Conservation (phyloP, 2,888 invertebrate species). For the Schrankia costaestrigalis region DNA sequence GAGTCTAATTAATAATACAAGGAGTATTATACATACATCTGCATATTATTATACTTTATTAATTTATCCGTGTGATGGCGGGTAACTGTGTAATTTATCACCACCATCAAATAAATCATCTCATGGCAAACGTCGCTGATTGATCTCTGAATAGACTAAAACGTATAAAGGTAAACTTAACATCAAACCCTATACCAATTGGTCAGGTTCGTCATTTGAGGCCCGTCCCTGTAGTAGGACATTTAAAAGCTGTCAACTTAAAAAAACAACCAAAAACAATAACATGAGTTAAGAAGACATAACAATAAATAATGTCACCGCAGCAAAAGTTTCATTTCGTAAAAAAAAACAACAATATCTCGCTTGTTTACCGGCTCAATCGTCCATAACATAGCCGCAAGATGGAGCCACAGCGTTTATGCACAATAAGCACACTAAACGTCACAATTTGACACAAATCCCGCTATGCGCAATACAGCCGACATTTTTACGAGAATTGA, state of each 20-base stretch:
- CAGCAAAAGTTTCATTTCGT: slow-evolving; percentile 39
- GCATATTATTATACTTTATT: too few relatives aligned
- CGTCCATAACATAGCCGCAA: slow-evolving; percentile 55
- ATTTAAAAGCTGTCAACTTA: background rate
- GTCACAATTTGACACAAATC: slow-evolving; percentile 61
- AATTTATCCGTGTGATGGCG: too few relatives aligned
- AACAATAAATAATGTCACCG: slow-evolving; percentile 36
- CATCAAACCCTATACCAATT: too few relatives aligned
- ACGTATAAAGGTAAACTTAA: too few relatives aligned
- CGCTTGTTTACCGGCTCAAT: slow-evolving; percentile 50
- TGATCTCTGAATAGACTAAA: too few relatives aligned
- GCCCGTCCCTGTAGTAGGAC: too few relatives aligned
- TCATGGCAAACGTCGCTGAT: too few relatives aligned
- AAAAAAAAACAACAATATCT: slow-evolving; percentile 50
- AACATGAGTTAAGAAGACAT: slow-evolving; percentile 18
- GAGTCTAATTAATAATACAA: too few relatives aligned
- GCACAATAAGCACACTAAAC: slow-evolving; percentile 54
- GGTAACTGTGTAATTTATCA: too few relatives aligned
- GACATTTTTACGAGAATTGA: slow-evolving; percentile 62
- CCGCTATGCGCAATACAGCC: slow-evolving; percentile 47
- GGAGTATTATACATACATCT: too few relatives aligned
- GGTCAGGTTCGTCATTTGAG: too few relatives aligned
- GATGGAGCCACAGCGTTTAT: slow-evolving; percentile 48
- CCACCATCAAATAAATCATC: too few relatives aligned
- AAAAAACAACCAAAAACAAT: slow-evolving; percentile 15